phyloP scores from a whole-genome alignment of 2,113 vertebrate species.

The Mesoclemmys tuberculata region DNA sequence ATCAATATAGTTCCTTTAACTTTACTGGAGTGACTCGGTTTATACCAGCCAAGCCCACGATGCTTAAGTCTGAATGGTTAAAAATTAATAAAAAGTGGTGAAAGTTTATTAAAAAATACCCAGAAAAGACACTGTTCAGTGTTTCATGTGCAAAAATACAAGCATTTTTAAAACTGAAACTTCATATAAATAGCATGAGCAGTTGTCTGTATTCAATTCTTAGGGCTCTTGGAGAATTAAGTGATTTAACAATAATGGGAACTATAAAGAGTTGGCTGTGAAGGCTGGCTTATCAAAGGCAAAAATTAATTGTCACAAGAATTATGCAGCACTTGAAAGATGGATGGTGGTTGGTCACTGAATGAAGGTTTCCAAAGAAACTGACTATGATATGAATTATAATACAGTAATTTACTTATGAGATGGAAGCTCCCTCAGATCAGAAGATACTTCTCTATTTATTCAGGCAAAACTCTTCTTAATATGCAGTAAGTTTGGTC shows the following conservation, averaged over 20 bases:
- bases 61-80: background rate
- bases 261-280: background rate
- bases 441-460: background rate
- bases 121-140: background rate
- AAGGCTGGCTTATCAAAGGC: background rate
- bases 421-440: background rate
- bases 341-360: background rate
- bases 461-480: background rate
- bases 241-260: background rate
- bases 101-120: conserved; percentile 26
- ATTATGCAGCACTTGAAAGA: background rate
- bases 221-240: conserved; percentile 4
- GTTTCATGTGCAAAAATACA: background rate
- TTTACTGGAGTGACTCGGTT: background rate
- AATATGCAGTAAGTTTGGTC: background rate
- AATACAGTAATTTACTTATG: background rate
- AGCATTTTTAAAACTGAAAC: conserved; percentile 7
- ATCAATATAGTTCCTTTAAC: conserved; percentile 27
- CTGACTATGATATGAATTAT: background rate
- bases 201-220: conserved; percentile 12
- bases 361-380: background rate
- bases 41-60: background rate
- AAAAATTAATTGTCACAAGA: background rate
- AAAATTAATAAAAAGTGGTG: conserved; percentile 30
- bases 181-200: background rate